Percentiles rank a stretch among this genome's conserved stretches.
phyloP scores from a whole-genome alignment of 2,113 vertebrate species.

The Mobula birostris region DNA sequence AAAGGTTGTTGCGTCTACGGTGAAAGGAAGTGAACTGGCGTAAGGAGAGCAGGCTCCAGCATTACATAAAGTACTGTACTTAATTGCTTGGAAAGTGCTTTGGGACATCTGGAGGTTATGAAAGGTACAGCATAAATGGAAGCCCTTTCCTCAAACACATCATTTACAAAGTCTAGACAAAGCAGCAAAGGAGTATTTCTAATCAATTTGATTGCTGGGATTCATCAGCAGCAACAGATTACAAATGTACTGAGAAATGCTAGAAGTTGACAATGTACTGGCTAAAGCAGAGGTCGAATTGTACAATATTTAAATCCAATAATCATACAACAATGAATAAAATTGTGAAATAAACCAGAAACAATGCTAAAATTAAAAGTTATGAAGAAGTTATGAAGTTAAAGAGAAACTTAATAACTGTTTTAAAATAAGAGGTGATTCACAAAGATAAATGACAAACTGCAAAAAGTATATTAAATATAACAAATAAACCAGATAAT shows the following conservation, averaged over 20 bases:
- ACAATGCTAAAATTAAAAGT: background rate
- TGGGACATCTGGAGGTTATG: background rate
- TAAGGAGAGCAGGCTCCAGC: background rate
- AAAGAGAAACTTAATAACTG: background rate
- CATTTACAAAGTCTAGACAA: slow-evolving; percentile 3
- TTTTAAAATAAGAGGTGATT: background rate
- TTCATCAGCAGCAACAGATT: background rate
- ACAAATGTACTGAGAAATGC: background rate
- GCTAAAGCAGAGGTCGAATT: background rate
- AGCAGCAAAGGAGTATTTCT: background rate
- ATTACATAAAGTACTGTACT: background rate
- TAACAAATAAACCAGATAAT: background rate
- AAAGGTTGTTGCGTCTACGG: background rate
- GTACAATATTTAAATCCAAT: background rate
- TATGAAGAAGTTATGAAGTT: background rate
- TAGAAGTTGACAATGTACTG: background rate
- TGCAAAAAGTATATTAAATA: background rate
- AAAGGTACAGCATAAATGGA: background rate
- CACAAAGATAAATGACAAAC: background rate
- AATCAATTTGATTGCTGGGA: background rate
- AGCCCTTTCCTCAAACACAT: background rate
- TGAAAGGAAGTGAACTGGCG: background rate
- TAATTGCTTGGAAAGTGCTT: background rate
- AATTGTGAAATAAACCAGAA: background rate
- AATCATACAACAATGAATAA: background rate